Conservation (phyloP, 2,888 invertebrate genomes). For the Drosophila recens region DNA sequence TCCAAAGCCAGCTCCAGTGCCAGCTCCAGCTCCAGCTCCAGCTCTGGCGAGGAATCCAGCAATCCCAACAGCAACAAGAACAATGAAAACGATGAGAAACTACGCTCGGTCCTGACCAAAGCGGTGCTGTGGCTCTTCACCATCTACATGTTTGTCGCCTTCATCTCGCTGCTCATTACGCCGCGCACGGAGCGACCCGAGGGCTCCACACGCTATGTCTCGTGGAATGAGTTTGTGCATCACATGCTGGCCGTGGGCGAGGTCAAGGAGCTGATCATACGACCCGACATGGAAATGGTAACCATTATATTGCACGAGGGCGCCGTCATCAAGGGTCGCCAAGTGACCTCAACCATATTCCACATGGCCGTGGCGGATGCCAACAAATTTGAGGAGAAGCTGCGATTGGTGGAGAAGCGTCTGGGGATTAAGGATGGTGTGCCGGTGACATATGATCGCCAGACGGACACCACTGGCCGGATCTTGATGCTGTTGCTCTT, state of each 20-base stretch:
- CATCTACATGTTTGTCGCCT: slow-evolving; percentile 90
- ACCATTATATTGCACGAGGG: slow-evolving; percentile 94
- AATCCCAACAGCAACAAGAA: slow-evolving; percentile 84
- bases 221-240: slow-evolving; percentile 98
- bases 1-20: slow-evolving; percentile 12
- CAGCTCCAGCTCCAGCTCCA: slow-evolving; percentile 10
- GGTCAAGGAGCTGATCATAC: slow-evolving; percentile 94
- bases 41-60: slow-evolving; percentile 41
- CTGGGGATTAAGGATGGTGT: slow-evolving; percentile 94
- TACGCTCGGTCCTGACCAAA: slow-evolving; percentile 90
- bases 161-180: slow-evolving; percentile 90
- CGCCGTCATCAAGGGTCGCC: slow-evolving; percentile 93
- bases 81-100: slow-evolving; percentile 89
- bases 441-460: slow-evolving; percentile 93
- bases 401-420: slow-evolving; percentile 92
- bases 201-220: slow-evolving; percentile 89
- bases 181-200: slow-evolving; percentile 90
- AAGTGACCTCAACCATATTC: slow-evolving; percentile 88
- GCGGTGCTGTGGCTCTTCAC: slow-evolving; percentile 93
- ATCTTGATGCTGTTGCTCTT: slow-evolving; percentile 90
- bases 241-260: slow-evolving; percentile 97
- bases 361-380: slow-evolving; percentile 95
- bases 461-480: slow-evolving; percentile 90
- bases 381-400: slow-evolving; percentile 94
- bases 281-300: slow-evolving; percentile 94